Evolutionary conservation across 53 echinoderm and acorn worm species (phyloP).

Genomic region (Henricia sp.): DNA sequence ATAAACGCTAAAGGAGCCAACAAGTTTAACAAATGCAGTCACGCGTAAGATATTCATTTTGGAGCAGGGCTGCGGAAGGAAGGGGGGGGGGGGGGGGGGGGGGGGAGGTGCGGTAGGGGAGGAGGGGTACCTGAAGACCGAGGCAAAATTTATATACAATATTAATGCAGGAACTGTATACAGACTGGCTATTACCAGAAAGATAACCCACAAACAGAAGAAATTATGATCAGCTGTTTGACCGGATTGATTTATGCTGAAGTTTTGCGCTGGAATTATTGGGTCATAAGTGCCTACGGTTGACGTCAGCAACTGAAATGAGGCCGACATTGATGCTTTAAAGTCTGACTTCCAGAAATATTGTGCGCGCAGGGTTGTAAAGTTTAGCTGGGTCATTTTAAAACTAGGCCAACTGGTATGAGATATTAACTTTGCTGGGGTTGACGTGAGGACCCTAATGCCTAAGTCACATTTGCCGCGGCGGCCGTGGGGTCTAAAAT

Average conservation of each 20-base stretch:
- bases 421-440: no score
- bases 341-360: no score
- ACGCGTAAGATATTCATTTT: not conserved
- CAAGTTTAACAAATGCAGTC: not conserved
- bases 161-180: not conserved
- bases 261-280: not conserved
- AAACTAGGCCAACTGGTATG: no score
- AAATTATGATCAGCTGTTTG: conserved; percentile 12
- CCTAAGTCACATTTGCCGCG: no score
- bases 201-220: not conserved
- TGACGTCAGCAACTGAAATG: conserved; percentile 2
- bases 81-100: not conserved
- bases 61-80: not conserved
- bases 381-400: no score
- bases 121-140: not conserved
- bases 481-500: no score
- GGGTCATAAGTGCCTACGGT: not conserved
- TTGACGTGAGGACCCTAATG: no score
- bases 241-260: not conserved
- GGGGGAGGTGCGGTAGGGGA: not conserved
- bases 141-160: not conserved
- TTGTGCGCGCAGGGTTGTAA: no score
- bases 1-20: not conserved
- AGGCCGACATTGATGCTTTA: not conserved
- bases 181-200: not conserved